phyloP scores from a whole-genome alignment of 2,797 vertebrate genomes.

The Limosa lapponica region DNA sequence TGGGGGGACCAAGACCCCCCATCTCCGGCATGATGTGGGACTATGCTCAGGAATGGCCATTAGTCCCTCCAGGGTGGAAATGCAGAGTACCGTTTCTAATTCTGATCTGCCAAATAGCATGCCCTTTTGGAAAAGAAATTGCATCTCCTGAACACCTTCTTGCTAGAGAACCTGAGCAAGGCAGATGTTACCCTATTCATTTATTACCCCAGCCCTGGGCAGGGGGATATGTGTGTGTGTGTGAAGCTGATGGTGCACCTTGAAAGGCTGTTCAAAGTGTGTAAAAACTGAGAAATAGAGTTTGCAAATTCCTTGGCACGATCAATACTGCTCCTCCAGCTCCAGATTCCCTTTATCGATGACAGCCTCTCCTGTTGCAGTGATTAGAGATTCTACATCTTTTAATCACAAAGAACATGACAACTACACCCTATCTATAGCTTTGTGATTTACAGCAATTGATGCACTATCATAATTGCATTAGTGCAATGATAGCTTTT shows the following conservation, averaged over 20 bases:
- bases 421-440: conserved; percentile 56
- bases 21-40: fast-evolving
- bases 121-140: not conserved
- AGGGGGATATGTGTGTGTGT: fast-evolving
- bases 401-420: conserved; percentile 72
- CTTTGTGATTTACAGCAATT: conserved; percentile 68
- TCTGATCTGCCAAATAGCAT: fast-evolving
- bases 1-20: fast-evolving
- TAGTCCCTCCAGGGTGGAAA: not conserved
- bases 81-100: not conserved
- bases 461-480: conserved; percentile 57
- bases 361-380: conserved; percentile 52
- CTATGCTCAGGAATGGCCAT: not conserved
- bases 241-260: not conserved
- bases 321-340: conserved; percentile 55
- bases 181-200: not conserved
- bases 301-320: conserved; percentile 22
- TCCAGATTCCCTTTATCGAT: conserved; percentile 60
- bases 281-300: conserved; percentile 24
- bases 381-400: conserved; percentile 69
- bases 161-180: not conserved
- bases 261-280: conserved; percentile 21
- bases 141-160: not conserved
- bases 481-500: conserved; percentile 62
- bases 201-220: not conserved